Evolutionary conservation across 2,888 invertebrate genomes (phyloP).

Genomic region (Aspidiotus destructor): DNA sequence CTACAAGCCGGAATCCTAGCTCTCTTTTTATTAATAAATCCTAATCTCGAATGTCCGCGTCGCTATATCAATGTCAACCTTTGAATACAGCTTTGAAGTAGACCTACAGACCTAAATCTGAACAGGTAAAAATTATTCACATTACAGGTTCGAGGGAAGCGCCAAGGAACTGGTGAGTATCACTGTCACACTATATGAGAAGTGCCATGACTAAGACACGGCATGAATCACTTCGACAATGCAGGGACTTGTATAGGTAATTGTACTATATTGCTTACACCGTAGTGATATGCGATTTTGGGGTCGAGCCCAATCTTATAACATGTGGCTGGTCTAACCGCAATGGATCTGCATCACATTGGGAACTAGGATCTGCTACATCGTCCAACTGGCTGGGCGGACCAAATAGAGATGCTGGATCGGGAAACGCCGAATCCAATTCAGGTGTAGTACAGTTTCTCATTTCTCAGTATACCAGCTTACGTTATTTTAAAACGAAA

Average conservation of each 20-base stretch:
- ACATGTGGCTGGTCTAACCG: conserved; percentile 46
- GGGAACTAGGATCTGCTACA: conserved; percentile 45
- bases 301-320: conserved; percentile 41
- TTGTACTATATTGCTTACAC: not conserved
- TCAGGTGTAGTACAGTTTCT: no score
- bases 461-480: no score
- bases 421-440: conserved; percentile 37
- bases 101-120: no score
- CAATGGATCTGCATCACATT: conserved; percentile 42
- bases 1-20: no score
- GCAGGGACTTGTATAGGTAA: not conserved
- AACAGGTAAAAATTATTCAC: not conserved
- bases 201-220: not conserved
- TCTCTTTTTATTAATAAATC: no score
- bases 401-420: conserved; percentile 44
- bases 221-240: not conserved
- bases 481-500: not conserved
- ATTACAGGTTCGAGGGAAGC: conserved; percentile 37
- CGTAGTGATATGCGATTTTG: conserved; percentile 43
- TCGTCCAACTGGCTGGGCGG: conserved; percentile 48
- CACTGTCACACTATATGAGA: not conserved
- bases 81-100: no score
- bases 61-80: no score
- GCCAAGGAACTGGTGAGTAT: conserved; percentile 38
- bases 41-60: no score